A percentile compares a stretch with the other conserved stretches of the same genome.
Conservation (phyloP, 2,888 invertebrate species). For the Shargacucullia verbasci region DNA sequence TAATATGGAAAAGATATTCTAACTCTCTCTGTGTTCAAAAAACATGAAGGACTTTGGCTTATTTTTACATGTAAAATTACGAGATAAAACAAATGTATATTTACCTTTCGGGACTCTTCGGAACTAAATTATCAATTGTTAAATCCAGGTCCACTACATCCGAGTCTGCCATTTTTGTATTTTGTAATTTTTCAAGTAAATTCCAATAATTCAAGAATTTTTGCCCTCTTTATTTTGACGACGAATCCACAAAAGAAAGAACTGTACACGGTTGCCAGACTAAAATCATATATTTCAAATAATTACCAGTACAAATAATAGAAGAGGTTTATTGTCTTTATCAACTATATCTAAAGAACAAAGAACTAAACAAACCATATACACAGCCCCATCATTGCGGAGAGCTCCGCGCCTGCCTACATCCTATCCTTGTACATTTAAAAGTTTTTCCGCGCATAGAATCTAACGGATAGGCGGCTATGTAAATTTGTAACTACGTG, state of each 20-base stretch:
- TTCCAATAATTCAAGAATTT: slow-evolving; percentile 62
- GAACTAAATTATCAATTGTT: slow-evolving; percentile 85
- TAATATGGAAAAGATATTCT: neutral
- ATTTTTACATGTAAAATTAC: slow-evolving; percentile 15
- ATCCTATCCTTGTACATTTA: too few species aligned
- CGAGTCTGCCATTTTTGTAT: slow-evolving; percentile 79
- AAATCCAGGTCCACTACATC: slow-evolving; percentile 83
- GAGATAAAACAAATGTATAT: slow-evolving; percentile 9
- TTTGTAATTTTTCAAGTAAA: slow-evolving; percentile 60
- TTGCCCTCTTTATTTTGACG: slow-evolving; percentile 75
- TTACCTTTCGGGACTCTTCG: slow-evolving; percentile 87
- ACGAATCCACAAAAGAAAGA: slow-evolving; percentile 76
- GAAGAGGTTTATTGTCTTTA: too few species aligned
- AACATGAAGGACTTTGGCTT: slow-evolving; percentile 37
- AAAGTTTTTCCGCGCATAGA: too few species aligned
- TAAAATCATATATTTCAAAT: neutral
- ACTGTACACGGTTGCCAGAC: slow-evolving; percentile 27
- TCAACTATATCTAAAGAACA: too few species aligned
- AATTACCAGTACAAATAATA: too few species aligned
- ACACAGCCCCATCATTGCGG: too few species aligned
- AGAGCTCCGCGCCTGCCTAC: too few species aligned
- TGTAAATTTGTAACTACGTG: too few species aligned
- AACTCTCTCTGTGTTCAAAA: slow-evolving; percentile 2
- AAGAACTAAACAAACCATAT: too few species aligned
- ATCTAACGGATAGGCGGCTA: too few species aligned